phyloP scores from a whole-genome alignment of 2,888 invertebrate species.

The Liopterus haemorrhoidalis region DNA sequence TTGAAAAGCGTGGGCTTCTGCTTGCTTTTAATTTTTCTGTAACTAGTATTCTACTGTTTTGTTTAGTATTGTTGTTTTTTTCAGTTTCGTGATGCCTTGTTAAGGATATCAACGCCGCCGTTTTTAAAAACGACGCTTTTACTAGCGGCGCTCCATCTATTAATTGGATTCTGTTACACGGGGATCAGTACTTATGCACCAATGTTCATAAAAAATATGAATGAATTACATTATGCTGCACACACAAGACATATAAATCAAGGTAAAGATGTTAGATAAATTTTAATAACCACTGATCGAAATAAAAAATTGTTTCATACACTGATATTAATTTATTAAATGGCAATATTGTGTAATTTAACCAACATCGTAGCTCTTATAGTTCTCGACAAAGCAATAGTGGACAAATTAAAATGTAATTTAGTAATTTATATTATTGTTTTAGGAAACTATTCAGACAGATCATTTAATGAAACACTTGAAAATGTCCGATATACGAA shows the following conservation, averaged over 20 bases:
- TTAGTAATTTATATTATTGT: too few species aligned
- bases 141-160: slow-evolving; percentile 54
- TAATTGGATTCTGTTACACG: slow-evolving; percentile 49
- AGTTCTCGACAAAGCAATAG: too few species aligned
- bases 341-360: too few species aligned
- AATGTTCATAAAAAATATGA: slow-evolving; percentile 47
- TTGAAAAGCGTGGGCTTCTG: too few species aligned
- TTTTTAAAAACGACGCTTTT: slow-evolving; percentile 58
- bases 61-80: slow-evolving; percentile 30
- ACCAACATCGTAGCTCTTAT: too few species aligned
- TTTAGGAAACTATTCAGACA: slow-evolving; percentile 38
- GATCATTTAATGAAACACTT: slow-evolving; percentile 54
- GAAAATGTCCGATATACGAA: slow-evolving; percentile 60
- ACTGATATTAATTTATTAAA: too few species aligned
- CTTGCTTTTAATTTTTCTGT: too few species aligned
- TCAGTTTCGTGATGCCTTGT: slow-evolving; percentile 66
- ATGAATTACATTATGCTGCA: slow-evolving; percentile 41
- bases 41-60: slow-evolving; percentile 5
- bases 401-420: too few species aligned
- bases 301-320: too few species aligned
- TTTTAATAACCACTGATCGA: too few species aligned
- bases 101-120: slow-evolving; percentile 59
- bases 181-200: slow-evolving; percentile 53
- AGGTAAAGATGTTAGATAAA: slow-evolving; percentile 8
- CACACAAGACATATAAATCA: slow-evolving; percentile 36